Percentiles rank a stretch among this genome's conserved stretches.
Conservation (phyloP, 2,888 invertebrate species). For the Phlogophora meticulosa region DNA sequence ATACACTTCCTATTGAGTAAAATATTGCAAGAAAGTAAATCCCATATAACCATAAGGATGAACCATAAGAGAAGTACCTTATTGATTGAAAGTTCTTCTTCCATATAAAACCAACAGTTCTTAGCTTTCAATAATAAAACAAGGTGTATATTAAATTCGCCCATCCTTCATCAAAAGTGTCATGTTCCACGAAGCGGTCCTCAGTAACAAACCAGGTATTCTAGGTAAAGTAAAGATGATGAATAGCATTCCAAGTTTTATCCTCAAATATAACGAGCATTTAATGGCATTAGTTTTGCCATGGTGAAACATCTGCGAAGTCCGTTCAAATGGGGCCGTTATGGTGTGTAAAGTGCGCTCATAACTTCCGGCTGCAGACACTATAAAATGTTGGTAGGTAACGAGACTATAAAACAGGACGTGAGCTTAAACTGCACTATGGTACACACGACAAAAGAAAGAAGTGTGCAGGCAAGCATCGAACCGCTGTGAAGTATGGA, state of each 20-base stretch:
- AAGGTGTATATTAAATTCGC: background rate
- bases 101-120: background rate
- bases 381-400: constrained; percentile 39
- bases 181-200: background rate
- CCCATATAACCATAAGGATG: constrained; percentile 5
- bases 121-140: background rate
- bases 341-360: constrained; percentile 43
- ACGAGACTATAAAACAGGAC: constrained; percentile 40
- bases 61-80: background rate
- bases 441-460: constrained; percentile 14
- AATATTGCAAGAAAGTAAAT: constrained; percentile 10
- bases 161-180: background rate
- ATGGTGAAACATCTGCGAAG: constrained; percentile 32
- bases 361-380: constrained; percentile 49
- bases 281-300: constrained; percentile 42
- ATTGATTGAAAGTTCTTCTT: background rate
- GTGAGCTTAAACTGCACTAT: constrained; percentile 23
- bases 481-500: background rate
- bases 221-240: constrained; percentile 26
- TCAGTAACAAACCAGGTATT: constrained; percentile 17
- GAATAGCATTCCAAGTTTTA: constrained; percentile 46
- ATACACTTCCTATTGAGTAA: background rate
- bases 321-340: constrained; percentile 39
- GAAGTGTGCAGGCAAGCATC: background rate
- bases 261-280: constrained; percentile 38